Percentiles rank a stretch among this genome's conserved stretches.
phyloP scores from a whole-genome alignment of 2,113 vertebrate species.

The Labeo catla region DNA sequence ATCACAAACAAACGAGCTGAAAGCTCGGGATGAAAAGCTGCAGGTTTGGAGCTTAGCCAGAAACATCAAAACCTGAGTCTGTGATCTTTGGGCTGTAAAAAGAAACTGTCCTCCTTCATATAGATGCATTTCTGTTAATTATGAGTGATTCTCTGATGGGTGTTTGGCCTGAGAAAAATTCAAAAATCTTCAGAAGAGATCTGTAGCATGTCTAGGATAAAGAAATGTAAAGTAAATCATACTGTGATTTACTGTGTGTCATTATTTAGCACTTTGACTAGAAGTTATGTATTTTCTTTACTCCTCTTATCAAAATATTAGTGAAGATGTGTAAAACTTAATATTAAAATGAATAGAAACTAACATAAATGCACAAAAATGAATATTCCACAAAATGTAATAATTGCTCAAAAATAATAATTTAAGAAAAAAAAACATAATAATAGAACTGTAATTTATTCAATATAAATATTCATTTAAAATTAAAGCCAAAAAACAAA shows the following conservation, averaged over 20 bases:
- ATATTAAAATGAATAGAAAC: no score
- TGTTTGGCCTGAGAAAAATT: background rate
- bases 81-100: background rate
- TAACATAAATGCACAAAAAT: no score
- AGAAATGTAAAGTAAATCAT: background rate
- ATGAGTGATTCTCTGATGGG: background rate
- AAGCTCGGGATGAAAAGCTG: background rate
- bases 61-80: background rate
- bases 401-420: background rate
- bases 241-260: background rate
- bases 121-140: background rate
- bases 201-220: background rate
- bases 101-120: conserved; percentile 28
- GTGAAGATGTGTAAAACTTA: background rate
- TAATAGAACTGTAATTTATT: background rate
- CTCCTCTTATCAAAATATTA: conserved; percentile 1
- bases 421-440: background rate
- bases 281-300: background rate
- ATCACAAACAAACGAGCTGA: conserved; percentile 5
- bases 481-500: background rate
- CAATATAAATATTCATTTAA: background rate
- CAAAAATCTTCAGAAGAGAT: background rate
- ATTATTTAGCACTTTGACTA: background rate
- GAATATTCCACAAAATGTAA: no score
- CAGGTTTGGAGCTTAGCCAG: conserved; percentile 13